Evolutionary conservation across 2,797 vertebrate genomes (phyloP).

Genomic region (Myripristis jacobus): DNA sequence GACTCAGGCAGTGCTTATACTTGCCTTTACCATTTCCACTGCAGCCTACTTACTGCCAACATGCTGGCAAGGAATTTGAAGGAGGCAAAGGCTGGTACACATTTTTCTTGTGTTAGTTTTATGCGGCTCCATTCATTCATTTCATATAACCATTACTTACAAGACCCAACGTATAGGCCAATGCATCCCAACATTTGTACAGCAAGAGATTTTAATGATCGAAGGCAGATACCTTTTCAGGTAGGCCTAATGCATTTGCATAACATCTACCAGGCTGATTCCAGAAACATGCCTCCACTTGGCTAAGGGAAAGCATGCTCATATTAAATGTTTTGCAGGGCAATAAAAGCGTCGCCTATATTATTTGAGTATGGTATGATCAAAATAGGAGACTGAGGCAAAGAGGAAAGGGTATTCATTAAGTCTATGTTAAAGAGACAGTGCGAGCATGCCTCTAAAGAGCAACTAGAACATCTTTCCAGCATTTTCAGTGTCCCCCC

Average conservation of each 20-base stretch:
- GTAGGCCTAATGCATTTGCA: too few relatives aligned
- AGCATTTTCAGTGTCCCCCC: not conserved
- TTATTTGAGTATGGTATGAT: not conserved
- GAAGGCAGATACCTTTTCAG: too few relatives aligned
- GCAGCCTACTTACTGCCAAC: not conserved
- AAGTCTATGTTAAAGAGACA: not conserved
- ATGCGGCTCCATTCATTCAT: not conserved
- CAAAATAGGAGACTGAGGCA: not conserved
- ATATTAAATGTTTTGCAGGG: not conserved
- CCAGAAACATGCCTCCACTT: slow-evolving; percentile 5
- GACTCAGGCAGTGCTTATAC: not conserved
- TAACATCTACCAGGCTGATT: not conserved
- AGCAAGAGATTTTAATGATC: too few relatives aligned
- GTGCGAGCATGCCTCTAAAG: not conserved
- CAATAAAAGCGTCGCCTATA: not conserved
- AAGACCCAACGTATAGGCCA: not conserved
- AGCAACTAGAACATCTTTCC: not conserved
- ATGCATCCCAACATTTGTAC: too few relatives aligned
- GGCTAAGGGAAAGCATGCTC: not conserved
- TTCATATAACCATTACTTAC: not conserved
- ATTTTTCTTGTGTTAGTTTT: not conserved
- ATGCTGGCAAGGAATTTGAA: not conserved
- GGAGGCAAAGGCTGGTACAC: not conserved
- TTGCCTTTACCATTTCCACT: not conserved
- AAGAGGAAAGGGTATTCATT: not conserved